Base-by-base conservation (phyloP, 2,888 invertebrate genomes). In the Lasioglossum vierecki region DNA sequence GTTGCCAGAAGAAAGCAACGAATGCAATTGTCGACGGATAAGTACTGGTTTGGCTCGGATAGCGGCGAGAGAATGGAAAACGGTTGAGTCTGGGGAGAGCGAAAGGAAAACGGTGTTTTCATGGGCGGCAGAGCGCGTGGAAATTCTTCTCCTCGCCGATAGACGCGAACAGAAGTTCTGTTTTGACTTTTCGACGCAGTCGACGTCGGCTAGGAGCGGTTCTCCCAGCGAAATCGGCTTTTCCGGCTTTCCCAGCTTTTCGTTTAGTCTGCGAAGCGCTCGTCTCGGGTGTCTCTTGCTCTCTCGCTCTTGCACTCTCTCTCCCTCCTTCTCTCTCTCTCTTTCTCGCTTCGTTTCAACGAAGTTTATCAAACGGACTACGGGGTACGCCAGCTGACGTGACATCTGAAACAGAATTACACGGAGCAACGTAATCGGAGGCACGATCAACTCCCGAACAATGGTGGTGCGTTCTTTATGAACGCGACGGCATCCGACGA, bases 371-470 rank as follows among this genome's bases (percentile, higher is more conserved):
- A 78, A 84, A 84, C 77, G 71, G 46, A 63, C 71, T 39, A 75
- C 70, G 53, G 46, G 63, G 41, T n/a, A 30, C 30, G 13, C n/a
- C 76, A 72, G 76, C 57, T 26, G 44, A 60, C 74, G 53, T 71
- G 79, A 83, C 81, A 82, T 73, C 76, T 41, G 60, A 73, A 86
- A 86, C 72, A 84, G 72, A 76, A 84, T 86, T 81, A 78, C 44
- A 68, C 74, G 49, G 73, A 6, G 72, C 35, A 41, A 60, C 73
- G 79, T 49, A 49, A 49, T 70, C 76, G 79, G 72, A 85, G 66
- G 75, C 72, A 26, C 26, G 60, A 63, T 53, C 72, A 79, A 79
- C 49, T 57, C 72, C 22, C 63, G 49, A 84, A 84, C 68, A 84
- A 74, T 46, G 44, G 26, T 22, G 49, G 18, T 46, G 68, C 63